Evolutionary conservation across 1,140 invertebrate genomes (phyloP), one percentile per base, ranked within the genome.

Genomic region (Euura saliciscinereae): DNA sequence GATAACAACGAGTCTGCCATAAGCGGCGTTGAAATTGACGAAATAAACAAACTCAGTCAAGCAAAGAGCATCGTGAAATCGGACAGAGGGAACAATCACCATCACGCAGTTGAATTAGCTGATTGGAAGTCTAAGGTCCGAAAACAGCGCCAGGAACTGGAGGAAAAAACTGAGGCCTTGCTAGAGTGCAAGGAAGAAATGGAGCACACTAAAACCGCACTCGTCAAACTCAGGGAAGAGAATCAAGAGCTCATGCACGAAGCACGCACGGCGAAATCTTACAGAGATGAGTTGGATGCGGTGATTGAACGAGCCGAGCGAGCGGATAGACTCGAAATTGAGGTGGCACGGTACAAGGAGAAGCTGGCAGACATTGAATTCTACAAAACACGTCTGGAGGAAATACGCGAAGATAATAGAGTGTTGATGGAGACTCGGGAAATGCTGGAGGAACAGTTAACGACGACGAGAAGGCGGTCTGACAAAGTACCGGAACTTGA

Each of bases 211-310:
- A 97, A 94, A 83, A 79, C 87, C 28, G 88, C 92, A 66, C 86
- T 97, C n/a, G 83, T 89, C 6, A 97, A 97, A 86, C 84, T 98
- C 42, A 91, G 93, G 71, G 90, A 92, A 74, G 96, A 98, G 90
- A 96, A 96, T 83, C 91, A 94, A 80, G 94, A 96, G 78, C 90
- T 96, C 82, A 92, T 94, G 79, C 91, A 92, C 70, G 96, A 98
- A 88, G 95, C 93, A 2, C 89, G 96, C 75, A 92, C 94, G 78
- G 95, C 95, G 6, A 93, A 96, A 82, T 91, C 94, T 1, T 96
- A 97, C 79, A 90, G 96, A 78, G 97, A 99, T 87, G 97, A 99
- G 87, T 91, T 97, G 5, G 97, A 98, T 87, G 95, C 97, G 6
- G 88, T 97, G 0, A 91, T 95, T 73, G 97, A 98, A 87, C 92